Base-by-base conservation (phyloP, 1,140 invertebrate genomes). In the Lutraria rhynchaena region DNA sequence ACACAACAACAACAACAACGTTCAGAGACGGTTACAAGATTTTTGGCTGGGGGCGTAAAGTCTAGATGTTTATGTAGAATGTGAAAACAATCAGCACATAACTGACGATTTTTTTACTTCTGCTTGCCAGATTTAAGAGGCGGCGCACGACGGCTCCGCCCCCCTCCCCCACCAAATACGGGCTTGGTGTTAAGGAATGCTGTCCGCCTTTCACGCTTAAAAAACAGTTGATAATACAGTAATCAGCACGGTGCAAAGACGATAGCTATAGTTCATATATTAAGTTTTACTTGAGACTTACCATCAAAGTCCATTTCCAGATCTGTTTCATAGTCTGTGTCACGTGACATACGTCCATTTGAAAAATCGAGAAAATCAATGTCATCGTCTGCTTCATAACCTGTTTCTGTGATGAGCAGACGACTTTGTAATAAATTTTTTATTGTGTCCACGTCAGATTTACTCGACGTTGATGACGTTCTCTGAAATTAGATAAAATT, bases 261-360 rank as follows among this genome's bases (percentile, higher is more conserved):
- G 19, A 31, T 17, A 22, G 13, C 9, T 27, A 22, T 27, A 22
- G 19, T 27, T 19, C 3, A 19, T 27, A 29, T 9, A 0, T 27
- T 22, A 65, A 0, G 24, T 4, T n/a, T n/a, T n/a, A n/a, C n/a
- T n/a, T n/a, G n/a, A n/a, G n/a, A 71, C 63, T 71, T 63, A 89
- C 87, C 77, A 17, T 87, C 87, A 78, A 85, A 86, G 61, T 89
- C 86, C 84, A 89, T 85, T 65, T 89, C 88, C 0, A 89, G 70
- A 70, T 89, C 88, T 24, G 88, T 89, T 57, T 89, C 88, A 65
- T 89, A 89, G 51, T 89, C 87, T 13, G 78, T 86, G 41, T 85
- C 88, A 41, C 71, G 71, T 37, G 85, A 84, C 49, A 77, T 63
- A 57, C 85, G 71, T 9, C 83, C 85, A 74, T 82, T 74, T 41